Conservation (phyloP, 2,797 vertebrate genomes). For the Yasuhikotakia modesta region DNA sequence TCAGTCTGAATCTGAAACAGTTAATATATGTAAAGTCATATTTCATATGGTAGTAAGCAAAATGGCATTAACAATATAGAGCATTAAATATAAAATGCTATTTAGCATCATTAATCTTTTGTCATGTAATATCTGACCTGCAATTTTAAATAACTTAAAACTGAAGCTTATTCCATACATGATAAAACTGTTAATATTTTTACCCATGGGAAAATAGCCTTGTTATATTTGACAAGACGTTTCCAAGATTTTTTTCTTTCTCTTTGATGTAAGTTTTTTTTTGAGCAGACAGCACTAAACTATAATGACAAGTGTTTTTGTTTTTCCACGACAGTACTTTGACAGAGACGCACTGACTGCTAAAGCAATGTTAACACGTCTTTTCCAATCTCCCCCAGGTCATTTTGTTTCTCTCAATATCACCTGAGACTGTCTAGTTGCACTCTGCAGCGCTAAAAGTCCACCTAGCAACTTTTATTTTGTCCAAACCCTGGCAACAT, state of each 20-base stretch:
- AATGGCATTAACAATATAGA: not conserved
- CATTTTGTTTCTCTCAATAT: conserved; percentile 21
- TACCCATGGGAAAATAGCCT: not conserved
- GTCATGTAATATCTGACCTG: too few species aligned
- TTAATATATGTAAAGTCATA: not conserved
- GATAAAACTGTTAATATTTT: not conserved
- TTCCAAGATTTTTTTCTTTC: not conserved
- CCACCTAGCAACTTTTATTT: conserved; percentile 34
- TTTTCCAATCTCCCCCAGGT: conserved; percentile 41
- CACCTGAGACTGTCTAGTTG: conserved; percentile 35
- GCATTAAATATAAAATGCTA: not conserved
- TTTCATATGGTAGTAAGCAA: not conserved
- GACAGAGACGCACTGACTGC: conserved; percentile 50
- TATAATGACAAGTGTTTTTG: conserved; percentile 50
- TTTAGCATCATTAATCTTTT: too few species aligned
- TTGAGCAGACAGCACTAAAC: conserved; percentile 28
- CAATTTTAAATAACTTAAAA: too few species aligned
- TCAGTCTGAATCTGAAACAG: not conserved
- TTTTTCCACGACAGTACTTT: conserved; percentile 52
- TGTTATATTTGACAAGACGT: not conserved
- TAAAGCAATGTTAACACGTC: conserved; percentile 66
- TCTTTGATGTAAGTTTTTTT: not conserved
- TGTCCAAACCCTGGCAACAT: conserved; percentile 29
- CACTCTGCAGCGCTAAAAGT: conserved; percentile 25
- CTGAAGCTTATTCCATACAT: not conserved